Evolutionary conservation across 2,888 invertebrate species (phyloP).

Genomic region (Lutraria lutraria): DNA sequence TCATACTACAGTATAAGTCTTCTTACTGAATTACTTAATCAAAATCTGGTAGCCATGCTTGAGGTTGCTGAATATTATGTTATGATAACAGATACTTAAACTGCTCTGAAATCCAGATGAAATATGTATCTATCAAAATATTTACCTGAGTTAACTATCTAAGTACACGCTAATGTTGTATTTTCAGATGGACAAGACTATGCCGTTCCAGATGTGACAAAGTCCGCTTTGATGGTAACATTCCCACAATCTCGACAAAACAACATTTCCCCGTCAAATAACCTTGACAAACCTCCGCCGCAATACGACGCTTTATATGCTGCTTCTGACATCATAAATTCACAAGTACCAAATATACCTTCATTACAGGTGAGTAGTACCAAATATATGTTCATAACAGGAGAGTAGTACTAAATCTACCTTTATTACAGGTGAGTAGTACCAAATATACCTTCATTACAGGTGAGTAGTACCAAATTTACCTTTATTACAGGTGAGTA

Average conservation of each 20-base stretch:
- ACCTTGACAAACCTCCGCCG: slow-evolving; percentile 80
- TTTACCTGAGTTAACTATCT: not conserved
- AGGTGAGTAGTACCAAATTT: slow-evolving; percentile 75
- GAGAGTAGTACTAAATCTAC: not conserved
- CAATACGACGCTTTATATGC: slow-evolving; percentile 83
- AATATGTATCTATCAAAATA: no score
- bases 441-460: not conserved
- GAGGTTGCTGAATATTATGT: no score
- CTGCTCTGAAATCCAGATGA: no score
- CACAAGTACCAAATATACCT: slow-evolving; percentile 81
- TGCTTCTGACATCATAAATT: slow-evolving; percentile 81
- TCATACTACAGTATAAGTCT: no score
- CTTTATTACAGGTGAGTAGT: not conserved
- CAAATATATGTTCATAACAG: not conserved
- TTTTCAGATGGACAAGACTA: slow-evolving; percentile 83
- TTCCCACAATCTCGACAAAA: slow-evolving; percentile 73
- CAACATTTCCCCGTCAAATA: slow-evolving; percentile 65
- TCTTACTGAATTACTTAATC: no score
- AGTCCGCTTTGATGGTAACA: slow-evolving; percentile 82
- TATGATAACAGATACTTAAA: no score
- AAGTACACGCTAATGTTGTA: not conserved
- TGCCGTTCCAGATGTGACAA: slow-evolving; percentile 86
- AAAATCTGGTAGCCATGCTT: no score
- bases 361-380: slow-evolving; percentile 79
- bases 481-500: slow-evolving; percentile 81